Evolutionary conservation across 2,888 invertebrate species (phyloP).

Genomic region (Tanypteryx hageni): DNA sequence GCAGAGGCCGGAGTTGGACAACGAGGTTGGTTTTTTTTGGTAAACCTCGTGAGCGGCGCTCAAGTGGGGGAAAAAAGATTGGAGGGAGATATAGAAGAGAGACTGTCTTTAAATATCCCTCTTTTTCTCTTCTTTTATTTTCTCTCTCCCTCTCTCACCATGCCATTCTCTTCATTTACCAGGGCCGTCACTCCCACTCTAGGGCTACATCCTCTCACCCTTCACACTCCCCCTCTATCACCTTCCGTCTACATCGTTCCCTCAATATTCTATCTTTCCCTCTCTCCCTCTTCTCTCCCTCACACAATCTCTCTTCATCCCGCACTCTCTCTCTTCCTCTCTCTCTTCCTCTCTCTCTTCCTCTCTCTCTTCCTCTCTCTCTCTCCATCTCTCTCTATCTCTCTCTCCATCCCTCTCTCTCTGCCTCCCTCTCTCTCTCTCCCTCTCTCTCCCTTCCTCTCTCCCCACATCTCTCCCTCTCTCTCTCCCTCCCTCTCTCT

Average conservation of each 20-base stretch:
- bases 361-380: too few species aligned
- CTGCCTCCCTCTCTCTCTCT: too few species aligned
- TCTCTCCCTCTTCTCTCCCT: background rate
- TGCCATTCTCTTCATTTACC: too few species aligned
- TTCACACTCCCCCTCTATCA: background rate
- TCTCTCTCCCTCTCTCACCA: too few species aligned
- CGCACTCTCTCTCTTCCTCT: background rate
- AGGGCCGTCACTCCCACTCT: background rate
- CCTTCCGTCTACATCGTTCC: background rate
- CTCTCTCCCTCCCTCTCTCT: background rate
- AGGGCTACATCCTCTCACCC: background rate
- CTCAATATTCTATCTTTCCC: background rate
- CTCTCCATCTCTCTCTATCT: too few species aligned
- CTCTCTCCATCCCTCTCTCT: too few species aligned
- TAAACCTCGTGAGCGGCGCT: background rate
- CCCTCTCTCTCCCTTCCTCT: too few species aligned
- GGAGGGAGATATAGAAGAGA: too few species aligned
- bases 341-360: background rate
- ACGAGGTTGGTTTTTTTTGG: conserved; percentile 35
- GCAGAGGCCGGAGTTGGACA: conserved; percentile 43
- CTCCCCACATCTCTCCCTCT: background rate
- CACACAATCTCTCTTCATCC: background rate
- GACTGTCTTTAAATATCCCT: too few species aligned
- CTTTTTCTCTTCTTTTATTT: too few species aligned
- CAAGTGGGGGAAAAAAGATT: too few species aligned